Evolutionary conservation across 2,888 invertebrate species (phyloP).

Genomic region (Gandaritis pyraliata): DNA sequence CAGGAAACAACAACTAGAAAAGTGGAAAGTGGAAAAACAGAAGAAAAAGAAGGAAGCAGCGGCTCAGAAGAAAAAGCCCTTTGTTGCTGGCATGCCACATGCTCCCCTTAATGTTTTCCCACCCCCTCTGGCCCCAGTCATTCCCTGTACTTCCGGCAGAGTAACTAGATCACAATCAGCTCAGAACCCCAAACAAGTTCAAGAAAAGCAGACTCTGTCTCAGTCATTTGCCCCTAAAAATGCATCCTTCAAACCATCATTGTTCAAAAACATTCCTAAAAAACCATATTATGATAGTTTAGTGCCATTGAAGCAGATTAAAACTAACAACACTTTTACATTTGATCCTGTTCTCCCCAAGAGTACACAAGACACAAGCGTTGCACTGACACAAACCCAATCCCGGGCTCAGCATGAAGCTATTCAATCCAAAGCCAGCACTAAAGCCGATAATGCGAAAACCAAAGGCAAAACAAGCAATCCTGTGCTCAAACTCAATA

Average conservation of each 20-base stretch:
- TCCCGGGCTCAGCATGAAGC: slow-evolving; percentile 38
- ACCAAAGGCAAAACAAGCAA: slow-evolving; percentile 43
- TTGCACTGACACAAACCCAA: slow-evolving; percentile 35
- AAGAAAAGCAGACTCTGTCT: slow-evolving; percentile 22
- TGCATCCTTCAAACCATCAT: slow-evolving; percentile 80
- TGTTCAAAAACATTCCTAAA: slow-evolving; percentile 53
- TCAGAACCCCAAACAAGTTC: slow-evolving; percentile 40
- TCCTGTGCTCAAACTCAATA: slow-evolving; percentile 30
- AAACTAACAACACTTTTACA: slow-evolving; percentile 45
- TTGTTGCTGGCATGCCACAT: slow-evolving; percentile 64
- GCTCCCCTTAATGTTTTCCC: slow-evolving; percentile 60
- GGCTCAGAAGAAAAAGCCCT: slow-evolving; percentile 69
- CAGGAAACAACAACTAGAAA: slow-evolving; percentile 65
- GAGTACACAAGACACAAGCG: slow-evolving; percentile 18
- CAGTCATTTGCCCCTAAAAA: slow-evolving; percentile 82
- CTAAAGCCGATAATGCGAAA: slow-evolving; percentile 33
- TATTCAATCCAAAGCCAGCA: slow-evolving; percentile 32
- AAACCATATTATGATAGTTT: slow-evolving; percentile 46
- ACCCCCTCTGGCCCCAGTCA: slow-evolving; percentile 57
- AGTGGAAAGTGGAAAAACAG: slow-evolving; percentile 76
- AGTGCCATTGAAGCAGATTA: slow-evolving; percentile 40
- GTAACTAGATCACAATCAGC: slow-evolving; percentile 68
- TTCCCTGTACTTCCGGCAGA: slow-evolving; percentile 66
- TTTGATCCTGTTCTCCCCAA: slow-evolving; percentile 53
- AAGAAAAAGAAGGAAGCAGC: slow-evolving; percentile 64